Evolutionary conservation across 2,888 invertebrate genomes (phyloP), one percentile per base, ranked within the genome.

Genomic region (Coenonympha arcania): DNA sequence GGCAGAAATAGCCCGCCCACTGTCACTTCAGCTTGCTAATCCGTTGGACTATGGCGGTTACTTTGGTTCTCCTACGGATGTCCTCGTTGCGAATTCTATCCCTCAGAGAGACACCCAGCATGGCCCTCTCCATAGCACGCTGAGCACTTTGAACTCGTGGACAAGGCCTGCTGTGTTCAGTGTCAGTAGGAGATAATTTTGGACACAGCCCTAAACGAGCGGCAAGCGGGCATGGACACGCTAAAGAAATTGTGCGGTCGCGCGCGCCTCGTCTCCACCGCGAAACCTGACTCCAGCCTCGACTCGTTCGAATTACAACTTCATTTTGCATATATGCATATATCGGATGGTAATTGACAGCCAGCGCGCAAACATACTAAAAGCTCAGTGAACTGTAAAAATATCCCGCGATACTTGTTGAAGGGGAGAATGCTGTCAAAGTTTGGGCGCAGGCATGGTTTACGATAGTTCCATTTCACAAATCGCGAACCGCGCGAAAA

Each of bases 181-280:
- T n/a, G n/a, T n/a, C n/a, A n/a, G n/a, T n/a, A n/a, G n/a, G n/a
- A n/a, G n/a, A n/a, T n/a, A n/a, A n/a, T 28, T 5, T 4, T 8
- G 9, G 13, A 31, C 5, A 31, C 22, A 43, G 15, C 43, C 43
- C 43, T 43, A 31, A 9, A 15, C 9, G 13, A 43, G 43, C 31
- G 33, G 43, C 43, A 42, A 31, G 20, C 30, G 9, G 15, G 19
- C 43, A 20, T 20, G 43, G 43, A 31, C 31, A 43, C 30, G 52
- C 64, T 62, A 62, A 62, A 59, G 69, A 78, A 79, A 82, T 79
- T 79, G 77, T 74, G 78, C 75, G 71, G 71, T 71, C 69, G 77
- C 76, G 78, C 79, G 74, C 79, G 73, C 77, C 73, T 70, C 64
- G 58, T 46, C 53, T 54, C 58, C 60, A 74, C 80, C 76, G 75